Base-by-base conservation (phyloP, 2,888 invertebrate genomes). In the Drosophila histrio region DNA sequence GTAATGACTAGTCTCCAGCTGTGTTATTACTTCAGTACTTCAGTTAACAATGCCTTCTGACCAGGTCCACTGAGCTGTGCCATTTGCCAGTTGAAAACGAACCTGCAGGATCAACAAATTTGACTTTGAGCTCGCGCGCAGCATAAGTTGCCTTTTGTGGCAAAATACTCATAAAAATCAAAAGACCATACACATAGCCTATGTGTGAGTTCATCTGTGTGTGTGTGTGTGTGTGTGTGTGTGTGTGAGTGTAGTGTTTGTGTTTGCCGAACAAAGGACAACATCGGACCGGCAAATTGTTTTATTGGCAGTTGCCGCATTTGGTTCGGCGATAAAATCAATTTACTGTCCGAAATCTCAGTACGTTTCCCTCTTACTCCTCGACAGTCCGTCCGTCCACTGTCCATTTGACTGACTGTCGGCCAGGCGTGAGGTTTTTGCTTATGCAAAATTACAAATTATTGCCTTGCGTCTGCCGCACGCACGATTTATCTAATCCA, bases 401-500 rank as follows among this genome's bases (percentile, higher is more conserved):
- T 13, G 63, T 11, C 22, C n/a, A n/a, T 39, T 8, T 24, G 44
- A 15, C 28, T 41, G 41, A 34, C 53, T 36, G 26, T n/a, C 38
- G 39, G 15, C 30, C 36, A 60, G 81, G 82, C 72, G 81, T 81
- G 87, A 85, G 69, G 79, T 49, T 52, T 52, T 41, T 59, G 39
- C 60, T 54, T 77, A 59, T 76, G 79, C 79, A 82, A 79, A 82
- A 82, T 65, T 82, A 67, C 79, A 79, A 82, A 79, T 66, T 47
- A 22, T 58, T 50, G 62, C 52, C 58, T 36, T 59, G 41, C 52
- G 73, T 32, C 60, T 56, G 64, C 52, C 66, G 67, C 81, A 88
- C 82, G 87, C 88, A 72, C 83, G 78, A 87, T 87, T 88, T 84
- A 65, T 71, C 76, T 84, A 87, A 84, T 84, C 87, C 88, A 88